Conservation (phyloP, 2,888 invertebrate genomes). For the Drosophila ustulata region DNA sequence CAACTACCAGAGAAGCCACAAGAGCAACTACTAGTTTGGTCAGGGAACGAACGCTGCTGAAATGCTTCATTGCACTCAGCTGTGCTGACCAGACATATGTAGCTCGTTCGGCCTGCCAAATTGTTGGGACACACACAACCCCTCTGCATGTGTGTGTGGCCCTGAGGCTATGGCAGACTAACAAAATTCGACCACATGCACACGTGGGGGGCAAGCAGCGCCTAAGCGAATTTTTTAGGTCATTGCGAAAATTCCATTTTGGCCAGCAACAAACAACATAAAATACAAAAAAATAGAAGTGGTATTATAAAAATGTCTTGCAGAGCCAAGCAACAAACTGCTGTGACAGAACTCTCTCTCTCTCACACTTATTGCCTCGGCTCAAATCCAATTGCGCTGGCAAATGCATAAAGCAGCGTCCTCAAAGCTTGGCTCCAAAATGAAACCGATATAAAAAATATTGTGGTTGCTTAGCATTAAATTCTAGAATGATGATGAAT, state of each 20-base stretch:
- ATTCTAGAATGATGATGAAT: too few species aligned
- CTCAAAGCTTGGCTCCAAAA: slow-evolving; percentile 1
- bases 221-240: slow-evolving; percentile 9
- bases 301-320: slow-evolving; percentile 1
- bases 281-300: neutral
- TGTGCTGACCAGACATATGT: slow-evolving; percentile 40
- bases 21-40: slow-evolving; percentile 12
- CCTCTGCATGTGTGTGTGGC: too few species aligned
- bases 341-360: neutral
- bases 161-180: slow-evolving; percentile 20
- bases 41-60: slow-evolving; percentile 17
- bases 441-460: neutral
- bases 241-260: slow-evolving; percentile 4
- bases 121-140: slow-evolving; percentile 24
- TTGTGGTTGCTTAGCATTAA: too few species aligned
- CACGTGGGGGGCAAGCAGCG: slow-evolving; percentile 15
- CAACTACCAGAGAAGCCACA: slow-evolving; percentile 4
- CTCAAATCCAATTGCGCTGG: slow-evolving; percentile 7
- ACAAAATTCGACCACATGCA: slow-evolving; percentile 38
- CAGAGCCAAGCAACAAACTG: slow-evolving; percentile 1
- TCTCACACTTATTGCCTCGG: neutral
- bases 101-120: slow-evolving; percentile 30
- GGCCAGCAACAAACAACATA: neutral
- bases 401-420: slow-evolving; percentile 5
- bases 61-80: slow-evolving; percentile 51